Percentiles rank a stretch among this genome's conserved stretches.
These are phyloP conservation scores for Drosophila limbata DNA, from an alignment of 2,888 invertebrate genomes.

Conservation along the genomic window DNA sequence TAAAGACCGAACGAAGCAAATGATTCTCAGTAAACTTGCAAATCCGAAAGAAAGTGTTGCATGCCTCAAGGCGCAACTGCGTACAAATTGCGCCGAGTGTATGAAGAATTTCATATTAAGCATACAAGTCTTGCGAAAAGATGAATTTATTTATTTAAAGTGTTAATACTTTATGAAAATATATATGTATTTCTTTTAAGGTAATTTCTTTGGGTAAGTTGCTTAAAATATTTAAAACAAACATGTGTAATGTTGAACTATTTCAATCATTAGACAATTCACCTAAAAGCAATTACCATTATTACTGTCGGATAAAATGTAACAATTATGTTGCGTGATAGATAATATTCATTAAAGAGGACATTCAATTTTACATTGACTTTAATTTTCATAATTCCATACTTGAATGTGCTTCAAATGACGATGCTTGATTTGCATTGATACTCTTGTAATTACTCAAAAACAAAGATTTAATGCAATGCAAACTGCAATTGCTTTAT, in stretches of 20 bases:
- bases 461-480: constrained; percentile 3
- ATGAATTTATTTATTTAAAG: too few relatives aligned
- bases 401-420: constrained; percentile 1
- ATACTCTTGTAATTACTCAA: constrained; percentile 5
- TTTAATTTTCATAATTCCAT: not conserved
- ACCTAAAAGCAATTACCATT: not conserved
- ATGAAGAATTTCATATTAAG: not conserved
- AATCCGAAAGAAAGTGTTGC: constrained; percentile 1
- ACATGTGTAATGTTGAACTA: too few relatives aligned
- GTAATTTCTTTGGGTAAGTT: too few relatives aligned
- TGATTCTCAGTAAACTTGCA: constrained; percentile 4
- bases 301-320: constrained; percentile 15
- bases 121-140: too few relatives aligned
- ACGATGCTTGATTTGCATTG: constrained; percentile 4
- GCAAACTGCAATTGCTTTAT: constrained; percentile 15
- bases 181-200: too few relatives aligned
- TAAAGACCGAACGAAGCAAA: constrained; percentile 43
- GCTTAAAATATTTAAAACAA: too few relatives aligned
- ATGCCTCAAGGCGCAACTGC: not conserved
- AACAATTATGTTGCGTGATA: not conserved
- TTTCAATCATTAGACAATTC: not conserved
- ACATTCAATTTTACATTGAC: not conserved
- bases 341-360: not conserved
- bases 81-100: not conserved
- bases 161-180: too few relatives aligned